Evolutionary conservation across 2,113 vertebrate genomes (phyloP).

Genomic region (Mobula hypostoma): DNA sequence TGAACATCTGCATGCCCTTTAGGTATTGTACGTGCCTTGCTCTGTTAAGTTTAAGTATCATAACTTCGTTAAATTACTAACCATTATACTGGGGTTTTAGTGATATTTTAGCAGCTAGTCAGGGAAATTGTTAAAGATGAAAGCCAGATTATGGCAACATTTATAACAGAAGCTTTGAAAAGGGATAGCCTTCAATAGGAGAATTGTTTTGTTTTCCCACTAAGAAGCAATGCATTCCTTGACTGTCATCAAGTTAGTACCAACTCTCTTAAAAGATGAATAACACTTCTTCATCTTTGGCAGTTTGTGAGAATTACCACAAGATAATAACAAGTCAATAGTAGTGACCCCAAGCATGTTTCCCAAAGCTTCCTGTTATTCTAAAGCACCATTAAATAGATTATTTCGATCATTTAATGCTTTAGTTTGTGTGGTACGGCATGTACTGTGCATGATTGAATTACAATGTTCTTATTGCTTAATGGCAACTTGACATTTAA

Average conservation of each 20-base stretch:
- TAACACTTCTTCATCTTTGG: neutral
- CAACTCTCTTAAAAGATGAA: neutral
- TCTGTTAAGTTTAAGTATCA: too few species aligned
- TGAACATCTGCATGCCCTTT: conserved; percentile 98
- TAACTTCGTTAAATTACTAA: neutral
- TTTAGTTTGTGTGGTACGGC: neutral
- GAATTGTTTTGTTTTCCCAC: neutral
- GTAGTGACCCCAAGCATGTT: neutral
- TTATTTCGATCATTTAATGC: neutral
- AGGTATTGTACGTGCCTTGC: conserved; percentile 61
- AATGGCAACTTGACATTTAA: neutral
- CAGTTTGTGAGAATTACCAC: neutral
- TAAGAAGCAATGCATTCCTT: neutral
- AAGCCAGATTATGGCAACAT: too few species aligned
- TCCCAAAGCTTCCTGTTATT: neutral
- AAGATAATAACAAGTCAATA: neutral
- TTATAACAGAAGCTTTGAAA: neutral
- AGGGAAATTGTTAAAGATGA: neutral
- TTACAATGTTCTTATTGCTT: neutral
- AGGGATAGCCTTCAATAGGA: too few species aligned
- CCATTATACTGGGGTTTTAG: neutral
- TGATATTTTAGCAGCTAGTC: neutral
- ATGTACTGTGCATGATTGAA: neutral
- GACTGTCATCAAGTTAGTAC: neutral
- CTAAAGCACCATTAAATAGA: neutral